Base-by-base conservation (phyloP, 1,140 invertebrate species). In the Pantala flavescens region DNA sequence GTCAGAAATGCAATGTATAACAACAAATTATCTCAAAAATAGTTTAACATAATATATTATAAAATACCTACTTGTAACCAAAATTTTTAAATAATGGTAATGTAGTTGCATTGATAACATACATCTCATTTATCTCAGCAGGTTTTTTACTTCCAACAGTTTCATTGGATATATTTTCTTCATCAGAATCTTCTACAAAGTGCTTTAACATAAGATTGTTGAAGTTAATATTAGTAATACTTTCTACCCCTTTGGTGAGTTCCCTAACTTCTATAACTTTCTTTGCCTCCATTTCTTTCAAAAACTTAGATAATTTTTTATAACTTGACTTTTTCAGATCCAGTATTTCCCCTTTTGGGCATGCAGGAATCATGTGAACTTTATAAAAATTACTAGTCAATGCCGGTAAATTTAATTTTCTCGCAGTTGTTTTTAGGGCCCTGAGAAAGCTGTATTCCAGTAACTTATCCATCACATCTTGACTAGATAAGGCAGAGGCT, bases 311-410 rank as follows among this genome's bases (percentile, higher is more conserved):
- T 73, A 98, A 82, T 83, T 97, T 97, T 84, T 97, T 97, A 80
- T 89, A 94, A 23, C 87, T 89, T 16, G 94, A 93, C 81, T 95
- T 96, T 81, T 97, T 98, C 0, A 97, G 86, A 81, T 97, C 94
- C 55, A 97, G 82, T 16, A 82, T 85, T 74, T 86, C 84, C 23
- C 84, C 83, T 7, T 87, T 77, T 0, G 91, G 91, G 81, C 91
- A 93, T 70, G 87, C 87, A 23, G 88, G 85, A 73, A 94, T 84
- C 80, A 96, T 87, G 82, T 94, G 88, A 77, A 91, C 87, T 76
- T 92, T 92, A 81, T 88, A 94, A 83, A 91, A 93, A 77, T 88
- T 91, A 77, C 90, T 92, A 0, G 89, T 89, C 16, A 93, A 81
- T 24, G 93, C 82, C 0, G 93, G 93, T 55, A 93, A 80, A 79